Conservation (phyloP, 2,113 vertebrate species). For the Megaptera novaeangliae region DNA sequence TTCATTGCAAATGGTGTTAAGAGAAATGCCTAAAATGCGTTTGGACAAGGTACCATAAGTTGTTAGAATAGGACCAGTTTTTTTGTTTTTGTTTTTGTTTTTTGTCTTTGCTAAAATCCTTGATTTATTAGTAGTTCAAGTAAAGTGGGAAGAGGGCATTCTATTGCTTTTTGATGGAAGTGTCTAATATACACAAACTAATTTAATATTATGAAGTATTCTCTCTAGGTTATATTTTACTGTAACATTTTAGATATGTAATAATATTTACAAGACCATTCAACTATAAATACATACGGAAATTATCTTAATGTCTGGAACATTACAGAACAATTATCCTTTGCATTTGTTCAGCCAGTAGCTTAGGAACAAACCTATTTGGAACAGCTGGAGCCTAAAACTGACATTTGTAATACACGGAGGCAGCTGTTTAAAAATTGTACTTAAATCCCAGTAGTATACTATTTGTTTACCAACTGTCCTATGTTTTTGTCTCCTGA, state of each 20-base stretch:
- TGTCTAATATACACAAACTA: slow-evolving; percentile 3
- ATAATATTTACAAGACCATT: slow-evolving; percentile 45
- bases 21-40: not conserved
- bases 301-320: slow-evolving; percentile 46
- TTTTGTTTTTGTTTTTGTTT: not conserved
- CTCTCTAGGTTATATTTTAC: slow-evolving; percentile 48
- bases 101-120: slow-evolving; percentile 35
- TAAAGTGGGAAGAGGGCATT: not conserved
- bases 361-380: slow-evolving; percentile 73
- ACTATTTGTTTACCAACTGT: slow-evolving; percentile 47
- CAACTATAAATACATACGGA: slow-evolving; percentile 58
- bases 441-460: slow-evolving; percentile 46
- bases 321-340: slow-evolving; percentile 73
- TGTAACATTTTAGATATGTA: not conserved
- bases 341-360: slow-evolving; percentile 54
- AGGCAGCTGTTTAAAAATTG: slow-evolving; percentile 59
- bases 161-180: slow-evolving; percentile 25
- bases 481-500: slow-evolving; percentile 55
- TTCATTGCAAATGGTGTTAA: slow-evolving; percentile 36
- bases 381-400: slow-evolving; percentile 69
- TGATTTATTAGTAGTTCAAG: slow-evolving; percentile 44
- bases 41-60: not conserved
- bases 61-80: not conserved
- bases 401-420: slow-evolving; percentile 66
- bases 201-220: slow-evolving; percentile 22